Conservation (phyloP, 2,113 vertebrate genomes). For the Cygnus atratus region DNA sequence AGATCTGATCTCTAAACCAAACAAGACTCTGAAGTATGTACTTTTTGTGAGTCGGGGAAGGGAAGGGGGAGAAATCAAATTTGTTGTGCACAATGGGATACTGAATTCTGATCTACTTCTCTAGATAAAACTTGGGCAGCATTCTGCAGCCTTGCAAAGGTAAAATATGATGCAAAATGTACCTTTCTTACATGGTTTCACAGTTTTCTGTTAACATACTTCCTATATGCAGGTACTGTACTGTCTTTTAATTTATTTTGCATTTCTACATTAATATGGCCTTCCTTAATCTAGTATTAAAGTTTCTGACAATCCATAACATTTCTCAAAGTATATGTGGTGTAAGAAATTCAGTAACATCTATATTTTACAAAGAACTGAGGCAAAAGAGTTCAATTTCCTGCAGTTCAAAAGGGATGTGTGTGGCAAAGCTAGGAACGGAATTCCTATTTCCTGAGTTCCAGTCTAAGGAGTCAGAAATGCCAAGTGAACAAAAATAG, state of each 20-base stretch:
- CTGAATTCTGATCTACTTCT: neutral
- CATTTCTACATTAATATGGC: neutral
- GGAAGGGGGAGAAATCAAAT: neutral
- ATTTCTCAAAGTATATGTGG: neutral
- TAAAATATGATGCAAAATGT: neutral
- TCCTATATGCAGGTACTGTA: neutral
- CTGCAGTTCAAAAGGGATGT: neutral
- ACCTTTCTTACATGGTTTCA: neutral
- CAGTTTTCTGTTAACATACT: neutral
- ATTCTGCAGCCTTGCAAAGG: neutral
- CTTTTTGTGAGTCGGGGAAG: neutral
- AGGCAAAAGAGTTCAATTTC: neutral
- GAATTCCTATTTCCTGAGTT: constrained; percentile 36
- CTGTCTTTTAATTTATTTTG: neutral
- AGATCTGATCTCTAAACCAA: neutral
- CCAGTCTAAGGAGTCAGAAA: neutral
- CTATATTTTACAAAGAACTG: neutral
- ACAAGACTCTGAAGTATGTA: neutral
- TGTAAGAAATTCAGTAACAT: neutral
- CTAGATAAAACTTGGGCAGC: neutral
- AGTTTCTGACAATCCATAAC: neutral
- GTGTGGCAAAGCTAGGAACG: neutral
- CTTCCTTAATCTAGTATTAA: neutral
- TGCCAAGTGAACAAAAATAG: neutral
- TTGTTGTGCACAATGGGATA: neutral